Conservation (phyloP, 2,888 invertebrate genomes). For the Thymelicus lineola region DNA sequence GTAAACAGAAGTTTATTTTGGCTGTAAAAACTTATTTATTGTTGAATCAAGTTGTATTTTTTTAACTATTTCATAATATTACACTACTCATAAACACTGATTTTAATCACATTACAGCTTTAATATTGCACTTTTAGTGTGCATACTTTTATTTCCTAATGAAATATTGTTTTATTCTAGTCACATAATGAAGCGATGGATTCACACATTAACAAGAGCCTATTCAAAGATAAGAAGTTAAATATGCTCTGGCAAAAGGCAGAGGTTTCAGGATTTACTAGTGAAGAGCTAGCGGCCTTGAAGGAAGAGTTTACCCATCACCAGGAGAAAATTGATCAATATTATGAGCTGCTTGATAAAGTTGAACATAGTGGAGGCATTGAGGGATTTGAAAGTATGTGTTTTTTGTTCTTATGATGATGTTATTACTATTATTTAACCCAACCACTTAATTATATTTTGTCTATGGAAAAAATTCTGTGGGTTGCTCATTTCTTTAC, state of each 20-base stretch:
- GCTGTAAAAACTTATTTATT: too few relatives aligned
- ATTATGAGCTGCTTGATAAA: conserved; percentile 91
- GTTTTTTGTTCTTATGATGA: neutral
- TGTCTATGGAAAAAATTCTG: too few relatives aligned
- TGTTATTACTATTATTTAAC: neutral
- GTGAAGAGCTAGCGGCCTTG: conserved; percentile 91
- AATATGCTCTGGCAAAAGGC: conserved; percentile 96
- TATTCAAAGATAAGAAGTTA: conserved; percentile 96
- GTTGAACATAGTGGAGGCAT: conserved; percentile 83
- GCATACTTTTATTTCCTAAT: neutral
- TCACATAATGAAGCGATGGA: conserved; percentile 77
- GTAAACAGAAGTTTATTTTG: too few relatives aligned
- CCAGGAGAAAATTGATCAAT: conserved; percentile 96
- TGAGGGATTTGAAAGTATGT: conserved; percentile 88
- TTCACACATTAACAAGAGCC: conserved; percentile 88
- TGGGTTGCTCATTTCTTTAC: too few relatives aligned
- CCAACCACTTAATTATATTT: too few relatives aligned
- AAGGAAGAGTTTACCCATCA: conserved; percentile 96
- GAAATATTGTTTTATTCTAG: conserved; percentile 48
- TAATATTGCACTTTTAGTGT: neutral
- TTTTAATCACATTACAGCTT: too few relatives aligned
- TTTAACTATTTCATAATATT: too few relatives aligned
- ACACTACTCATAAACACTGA: too few relatives aligned
- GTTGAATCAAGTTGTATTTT: too few relatives aligned
- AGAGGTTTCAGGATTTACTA: conserved; percentile 93